Base-by-base conservation (phyloP, 2,113 vertebrate species). In the Spermophilus dauricus region DNA sequence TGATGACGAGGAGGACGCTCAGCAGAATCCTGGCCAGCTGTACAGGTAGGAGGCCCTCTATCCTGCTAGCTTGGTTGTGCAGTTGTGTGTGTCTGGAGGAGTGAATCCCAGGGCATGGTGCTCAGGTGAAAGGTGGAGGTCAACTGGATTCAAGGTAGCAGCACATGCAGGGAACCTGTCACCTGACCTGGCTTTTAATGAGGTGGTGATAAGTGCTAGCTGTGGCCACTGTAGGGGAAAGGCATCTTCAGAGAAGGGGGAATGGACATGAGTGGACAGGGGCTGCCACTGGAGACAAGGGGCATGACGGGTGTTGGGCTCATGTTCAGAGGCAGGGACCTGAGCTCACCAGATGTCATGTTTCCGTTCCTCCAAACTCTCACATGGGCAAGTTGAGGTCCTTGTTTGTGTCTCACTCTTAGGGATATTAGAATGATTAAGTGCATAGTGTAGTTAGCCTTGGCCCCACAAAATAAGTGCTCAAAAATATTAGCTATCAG, bases 1-100 rank as follows among this genome's bases (percentile, higher is more conserved):
- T 48, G 99, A 99, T 2, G 99, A 99, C 0, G 99, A 99, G 0
- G 99, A 99, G 12, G 99, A 99, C 0, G 16, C 83, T 67, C 98
- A 98, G 96, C 99, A 99, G 96, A 99, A 99, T 63, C 98, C 98
- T 12, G 98, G 98, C 76, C 99, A 99, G 97, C 98, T 99, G 28
- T 99, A 98, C 98, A 99, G 99, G 99, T 99, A 91, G 97, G 97
- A 94, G 61, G 8, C 61, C 24, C 7, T 4, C 12, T 13, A 53
- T 72, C 24, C 17, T 0, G 14, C 18, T 10, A 28, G 24, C 32
- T 30, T 67, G 16, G 32, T 34, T 51, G 8, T 81, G 63, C 10
- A 8, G 7, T 73, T 37, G 65, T n/a, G 8, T 14, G 0, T 34
- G 4, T 58, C 61, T 58, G 39, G 90, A 84, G 48, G 76, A 37